Base-by-base conservation (phyloP, 2,797 vertebrate species). In the Galago senegalensis region DNA sequence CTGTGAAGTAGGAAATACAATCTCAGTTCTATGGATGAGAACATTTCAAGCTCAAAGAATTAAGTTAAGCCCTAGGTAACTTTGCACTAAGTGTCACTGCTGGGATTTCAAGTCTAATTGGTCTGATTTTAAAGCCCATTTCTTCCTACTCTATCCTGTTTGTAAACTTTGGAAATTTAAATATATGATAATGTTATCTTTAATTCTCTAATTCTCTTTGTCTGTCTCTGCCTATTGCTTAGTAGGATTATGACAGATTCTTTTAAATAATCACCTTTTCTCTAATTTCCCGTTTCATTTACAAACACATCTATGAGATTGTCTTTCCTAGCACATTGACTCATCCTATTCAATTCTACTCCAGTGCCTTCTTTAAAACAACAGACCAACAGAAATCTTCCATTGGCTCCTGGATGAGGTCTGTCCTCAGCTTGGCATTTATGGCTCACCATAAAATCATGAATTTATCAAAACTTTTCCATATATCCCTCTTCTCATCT, bases 181-280 rank as follows among this genome's bases (percentile, higher is more conserved):
- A 70, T 49, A 63, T 61, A 49, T 58, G 84, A 12, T 89, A 21
- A 75, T 65, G 29, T 82, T 85, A 18, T 31, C 37, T 80, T 84
- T 76, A 43, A 72, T 85, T 96, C 73, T 61, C 20, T 88, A 43
- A 72, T 85, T 96, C 73, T 61, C 20, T 88, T 81, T 92, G 29
- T 76, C 67, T 72, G 75, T 60, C 53, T 90, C 72, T 92, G 84
- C 85, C 73, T 43, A 7, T 43, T 43, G 67, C 43, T 94, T 92
- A 53, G 40, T 70, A 92, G 56, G 60, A 43, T 73, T 76, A 29
- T 95, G 60, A 79, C 29, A 43, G 29, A 37, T 83, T 34, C 49
- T 90, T 94, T 96, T 89, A 86, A 87, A 53, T 83, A 72, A 49
- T 70, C 43, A 20, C n/a, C 27, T 43, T 94, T 91, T 92, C 23